Evolutionary conservation across 2,113 vertebrate species (phyloP), one percentile per base, ranked within the genome.

Genomic region (Phycodurus eques): DNA sequence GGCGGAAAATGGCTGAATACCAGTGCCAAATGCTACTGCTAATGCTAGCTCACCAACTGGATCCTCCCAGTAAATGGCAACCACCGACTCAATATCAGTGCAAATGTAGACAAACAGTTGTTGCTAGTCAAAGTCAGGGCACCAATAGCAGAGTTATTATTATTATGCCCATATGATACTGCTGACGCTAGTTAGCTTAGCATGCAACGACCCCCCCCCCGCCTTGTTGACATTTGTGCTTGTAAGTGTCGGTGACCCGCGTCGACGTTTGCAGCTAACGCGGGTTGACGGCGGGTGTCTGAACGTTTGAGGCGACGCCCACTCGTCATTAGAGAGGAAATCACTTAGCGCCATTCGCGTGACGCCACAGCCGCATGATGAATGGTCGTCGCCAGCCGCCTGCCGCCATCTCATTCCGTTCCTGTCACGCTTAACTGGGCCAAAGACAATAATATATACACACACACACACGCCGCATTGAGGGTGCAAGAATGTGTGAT

Each of bases 341-440:
- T 89, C 88, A 87, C 87, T 90, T 83, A 79, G 73, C 73, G 83
- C 74, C 83, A 80, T 83, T 81, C 81, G 80, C 87, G 82, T 79
- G 81, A 74, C 77, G 70, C 87, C 77, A 83, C 56, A 81, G 83
- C 84, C 83, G 87, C 88, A 85, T 92, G 90, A 92, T 92, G 92
- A 92, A 92, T 92, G 90, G 86, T 87, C 68, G 85, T 79, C 78
- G 85, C 89, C 85, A 76, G 49, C 49, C 49, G 10, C 44, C 88
- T 83, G 88, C 89, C 88, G 86, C 89, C 91, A 92, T 89, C 90
- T 92, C 90, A 88, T 91, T 91, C 88, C 87, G 89, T 92, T 90
- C 89, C 89, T 92, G 91, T 92, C 91, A 92, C 85, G 89, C 88
- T 87, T 92, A 91, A 92, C 90, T 92, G 90, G 91, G 90, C 90